Base-by-base conservation (phyloP, 2,888 invertebrate species). In the Eurytoma californica region DNA sequence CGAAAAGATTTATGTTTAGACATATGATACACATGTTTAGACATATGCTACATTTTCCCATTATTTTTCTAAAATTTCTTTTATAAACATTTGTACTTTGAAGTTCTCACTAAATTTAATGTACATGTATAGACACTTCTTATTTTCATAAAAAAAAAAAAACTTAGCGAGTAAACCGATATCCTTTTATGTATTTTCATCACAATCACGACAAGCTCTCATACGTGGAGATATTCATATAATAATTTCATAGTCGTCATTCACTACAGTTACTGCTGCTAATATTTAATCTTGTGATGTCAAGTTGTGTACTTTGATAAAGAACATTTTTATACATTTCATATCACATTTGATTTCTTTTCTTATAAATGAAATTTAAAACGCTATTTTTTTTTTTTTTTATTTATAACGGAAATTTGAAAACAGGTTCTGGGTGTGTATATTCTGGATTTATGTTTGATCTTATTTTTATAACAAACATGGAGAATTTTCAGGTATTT, bases 51-150 rank as follows among this genome's bases (percentile, higher is more conserved):
- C 55, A 72, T 0, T 30, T 57, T 72, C 75, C 24, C 55, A 61
- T 68, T 9, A 51, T 18, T 73, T 75, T 51, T 76, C 24, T 67
- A 72, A 55, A 67, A 55, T 72, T 72, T 67, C 7, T 39, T 14
- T 72, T 73, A 73, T 75, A 67, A 75, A 79, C 60, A 79, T 75
- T 79, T 79, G 79, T 79, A 79, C 79, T 79, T 75, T 75, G 13
- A 75, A 79, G 30, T 49, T 70, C 12, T 28, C 60, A 72, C 39
- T 79, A 24, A 53, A 74, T 69, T 49, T n/a, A 69, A 65, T 61
- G 55, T 60, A 39, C 61, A 72, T 63, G 47, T 0, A 16, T 69
- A 28, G 9, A 74, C 57, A 61, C n/a, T 55, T 69, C 12, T 7
- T 53, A 30, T 57, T 67, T 73, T 53, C 13, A 53, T 58, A 30